These are phyloP conservation scores for Spilarctia lutea DNA, from an alignment of 2,888 invertebrate species.

Conservation along the genomic window DNA sequence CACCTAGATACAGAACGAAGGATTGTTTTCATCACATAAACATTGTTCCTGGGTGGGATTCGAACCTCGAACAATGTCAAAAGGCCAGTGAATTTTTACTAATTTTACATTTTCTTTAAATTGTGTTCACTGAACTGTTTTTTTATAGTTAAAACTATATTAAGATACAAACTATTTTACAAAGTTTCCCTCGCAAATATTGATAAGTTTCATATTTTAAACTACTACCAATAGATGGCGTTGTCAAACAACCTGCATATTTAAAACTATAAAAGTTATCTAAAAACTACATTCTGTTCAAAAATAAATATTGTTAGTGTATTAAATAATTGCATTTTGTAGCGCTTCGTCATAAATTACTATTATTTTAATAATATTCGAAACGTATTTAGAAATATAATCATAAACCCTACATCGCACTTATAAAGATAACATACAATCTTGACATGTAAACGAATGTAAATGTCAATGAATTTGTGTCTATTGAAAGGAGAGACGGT, in stretches of 20 bases:
- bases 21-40: no score
- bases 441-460: conserved; percentile 28
- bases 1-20: no score
- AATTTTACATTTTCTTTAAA: no score
- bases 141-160: neutral
- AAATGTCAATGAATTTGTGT: conserved; percentile 84
- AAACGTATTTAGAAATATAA: neutral
- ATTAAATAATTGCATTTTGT: neutral
- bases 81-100: no score
- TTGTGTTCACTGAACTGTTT: neutral
- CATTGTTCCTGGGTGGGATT: no score
- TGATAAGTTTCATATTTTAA: neutral
- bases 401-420: conserved; percentile 49
- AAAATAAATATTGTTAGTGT: neutral
- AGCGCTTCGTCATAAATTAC: no score
- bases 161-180: neutral
- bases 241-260: conserved; percentile 9
- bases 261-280: neutral
- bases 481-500: conserved; percentile 99
- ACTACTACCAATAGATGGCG: conserved; percentile 48
- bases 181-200: neutral
- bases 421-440: conserved; percentile 37
- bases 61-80: no score
- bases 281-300: neutral
- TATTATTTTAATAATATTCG: neutral